A percentile compares a stretch with the other conserved stretches of the same genome.
These are phyloP conservation scores for Andricus quercusramuli DNA, from an alignment of 2,888 invertebrate species.

Conservation along the genomic window DNA sequence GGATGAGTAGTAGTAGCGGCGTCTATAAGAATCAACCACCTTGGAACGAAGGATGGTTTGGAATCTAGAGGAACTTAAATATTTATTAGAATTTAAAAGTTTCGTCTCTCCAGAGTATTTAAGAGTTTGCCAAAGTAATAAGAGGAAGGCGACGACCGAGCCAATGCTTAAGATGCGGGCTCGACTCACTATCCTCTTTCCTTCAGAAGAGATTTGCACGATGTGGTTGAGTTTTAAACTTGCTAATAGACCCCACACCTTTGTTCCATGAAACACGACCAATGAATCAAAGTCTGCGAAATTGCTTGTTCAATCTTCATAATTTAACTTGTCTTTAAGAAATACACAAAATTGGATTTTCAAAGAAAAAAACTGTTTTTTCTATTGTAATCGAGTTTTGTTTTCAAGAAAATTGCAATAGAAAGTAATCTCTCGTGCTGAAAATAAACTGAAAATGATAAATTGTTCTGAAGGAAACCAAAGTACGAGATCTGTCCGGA, in stretches of 20 bases:
- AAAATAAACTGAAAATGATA: too few species aligned
- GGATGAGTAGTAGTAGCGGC: not conserved
- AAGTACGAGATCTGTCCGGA: too few species aligned
- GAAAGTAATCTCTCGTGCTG: too few species aligned
- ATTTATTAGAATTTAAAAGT: constrained; percentile 76
- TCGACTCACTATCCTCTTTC: constrained; percentile 48
- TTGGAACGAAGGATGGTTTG: constrained; percentile 42
- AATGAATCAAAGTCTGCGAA: constrained; percentile 20
- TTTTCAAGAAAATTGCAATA: too few species aligned
- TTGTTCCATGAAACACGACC: not conserved
- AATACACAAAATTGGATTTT: too few species aligned
- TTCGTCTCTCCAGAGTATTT: constrained; percentile 68
- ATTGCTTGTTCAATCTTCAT: not conserved
- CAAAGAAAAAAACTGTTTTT: too few species aligned
- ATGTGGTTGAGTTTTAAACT: constrained; percentile 27
- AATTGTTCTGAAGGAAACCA: too few species aligned
- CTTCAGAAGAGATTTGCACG: constrained; percentile 51
- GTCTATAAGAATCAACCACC: constrained; percentile 27
- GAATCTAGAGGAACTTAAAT: constrained; percentile 68
- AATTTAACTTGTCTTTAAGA: not conserved
- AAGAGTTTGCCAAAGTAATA: constrained; percentile 72
- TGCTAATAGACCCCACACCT: constrained; percentile 16
- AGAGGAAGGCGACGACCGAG: constrained; percentile 54
- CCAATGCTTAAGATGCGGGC: constrained; percentile 46
- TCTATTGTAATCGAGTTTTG: too few species aligned